Percentiles rank a stretch among this genome's conserved stretches.
phyloP scores from a whole-genome alignment of 1,140 invertebrate species.

The Papilio xuthus region DNA sequence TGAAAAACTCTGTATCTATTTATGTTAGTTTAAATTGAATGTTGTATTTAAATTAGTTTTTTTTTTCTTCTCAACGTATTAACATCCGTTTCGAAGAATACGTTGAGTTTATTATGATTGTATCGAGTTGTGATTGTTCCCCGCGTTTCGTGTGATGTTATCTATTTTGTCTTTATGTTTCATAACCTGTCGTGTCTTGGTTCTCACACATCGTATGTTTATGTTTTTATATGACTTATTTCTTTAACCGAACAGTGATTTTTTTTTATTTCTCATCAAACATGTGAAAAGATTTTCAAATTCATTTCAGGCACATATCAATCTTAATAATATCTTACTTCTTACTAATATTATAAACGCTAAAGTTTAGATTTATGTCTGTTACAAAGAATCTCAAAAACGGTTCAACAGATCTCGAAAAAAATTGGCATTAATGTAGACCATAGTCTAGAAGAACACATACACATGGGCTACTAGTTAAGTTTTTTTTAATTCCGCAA shows the following conservation, averaged over 20 bases:
- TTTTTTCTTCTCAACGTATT: slow-evolving; percentile 1
- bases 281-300: background rate
- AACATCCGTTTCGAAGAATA: slow-evolving; percentile 28
- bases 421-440: too few species aligned
- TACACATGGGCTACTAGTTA: too few species aligned
- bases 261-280: background rate
- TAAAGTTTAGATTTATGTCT: too few species aligned
- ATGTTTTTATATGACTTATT: slow-evolving; percentile 2
- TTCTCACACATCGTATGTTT: slow-evolving; percentile 18
- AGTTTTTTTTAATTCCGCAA: too few species aligned
- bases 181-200: slow-evolving; percentile 22
- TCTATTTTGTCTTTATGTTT: slow-evolving; percentile 32
- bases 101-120: slow-evolving; percentile 5
- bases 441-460: too few species aligned
- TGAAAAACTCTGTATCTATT: slow-evolving; percentile 8
- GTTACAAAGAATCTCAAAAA: too few species aligned
- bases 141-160: slow-evolving; percentile 16
- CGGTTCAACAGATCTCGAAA: too few species aligned
- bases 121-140: slow-evolving; percentile 1
- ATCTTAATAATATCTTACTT: too few species aligned
- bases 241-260: background rate
- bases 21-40: slow-evolving; percentile 29
- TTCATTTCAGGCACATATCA: too few species aligned
- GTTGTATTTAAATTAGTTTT: slow-evolving; percentile 43
- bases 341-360: too few species aligned